These are phyloP conservation scores for Trogon melanurus DNA, from an alignment of 2,113 vertebrate species.

Conservation along the genomic window DNA sequence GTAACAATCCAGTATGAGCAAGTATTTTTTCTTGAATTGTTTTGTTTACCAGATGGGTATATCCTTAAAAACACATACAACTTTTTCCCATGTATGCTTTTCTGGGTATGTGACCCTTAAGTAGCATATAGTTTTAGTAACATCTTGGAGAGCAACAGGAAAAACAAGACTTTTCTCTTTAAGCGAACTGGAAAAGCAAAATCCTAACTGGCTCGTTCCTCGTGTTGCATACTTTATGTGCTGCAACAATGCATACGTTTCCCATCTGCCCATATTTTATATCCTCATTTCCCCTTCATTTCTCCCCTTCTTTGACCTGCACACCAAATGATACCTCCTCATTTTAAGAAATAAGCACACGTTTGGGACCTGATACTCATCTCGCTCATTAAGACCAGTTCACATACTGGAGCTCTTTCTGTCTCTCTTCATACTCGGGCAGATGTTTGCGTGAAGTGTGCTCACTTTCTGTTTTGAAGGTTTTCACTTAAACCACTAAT, in stretches of 20 bases:
- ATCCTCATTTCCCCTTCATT: background rate
- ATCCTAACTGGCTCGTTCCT: background rate
- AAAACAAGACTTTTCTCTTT: background rate
- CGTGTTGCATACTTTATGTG: background rate
- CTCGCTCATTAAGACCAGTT: background rate
- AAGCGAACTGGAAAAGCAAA: background rate
- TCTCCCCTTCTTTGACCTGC: background rate
- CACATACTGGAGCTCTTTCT: background rate
- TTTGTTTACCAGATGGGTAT: background rate
- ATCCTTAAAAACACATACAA: background rate
- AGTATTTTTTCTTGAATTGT: background rate
- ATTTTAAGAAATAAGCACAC: background rate
- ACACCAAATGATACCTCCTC: background rate
- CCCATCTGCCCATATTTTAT: background rate
- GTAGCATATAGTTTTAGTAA: background rate
- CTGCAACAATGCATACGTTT: background rate
- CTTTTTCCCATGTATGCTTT: background rate
- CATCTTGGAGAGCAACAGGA: background rate
- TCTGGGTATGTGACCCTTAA: background rate
- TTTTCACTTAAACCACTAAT: background rate
- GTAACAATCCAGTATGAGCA: background rate
- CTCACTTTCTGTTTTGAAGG: background rate
- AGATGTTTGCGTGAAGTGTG: background rate
- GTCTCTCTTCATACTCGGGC: background rate
- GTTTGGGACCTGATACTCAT: background rate